These are phyloP conservation scores for Latheticus oryzae DNA, from an alignment of 2,888 invertebrate species.

Conservation along the genomic window DNA sequence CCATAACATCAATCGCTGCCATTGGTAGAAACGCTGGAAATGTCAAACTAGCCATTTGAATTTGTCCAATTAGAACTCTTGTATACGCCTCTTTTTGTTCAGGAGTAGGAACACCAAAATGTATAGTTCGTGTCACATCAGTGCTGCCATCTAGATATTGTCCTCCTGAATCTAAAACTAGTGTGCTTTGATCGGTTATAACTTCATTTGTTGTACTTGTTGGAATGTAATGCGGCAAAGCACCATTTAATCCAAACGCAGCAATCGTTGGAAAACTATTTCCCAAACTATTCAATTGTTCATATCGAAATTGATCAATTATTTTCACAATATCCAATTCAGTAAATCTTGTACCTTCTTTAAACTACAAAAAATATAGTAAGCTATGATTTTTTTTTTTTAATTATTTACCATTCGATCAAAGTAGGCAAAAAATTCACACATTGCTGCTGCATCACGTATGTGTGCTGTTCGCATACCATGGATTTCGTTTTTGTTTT, in stretches of 20 bases:
- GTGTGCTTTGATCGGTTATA: constrained; percentile 81
- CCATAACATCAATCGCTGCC: constrained; percentile 83
- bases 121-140: constrained; percentile 88
- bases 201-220: constrained; percentile 74
- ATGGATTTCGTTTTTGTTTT: constrained; percentile 81
- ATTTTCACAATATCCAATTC: constrained; percentile 79
- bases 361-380: constrained; percentile 50
- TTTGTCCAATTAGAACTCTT: constrained; percentile 80
- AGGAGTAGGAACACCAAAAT: constrained; percentile 82
- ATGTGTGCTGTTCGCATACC: constrained; percentile 90
- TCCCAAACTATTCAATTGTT: constrained; percentile 79
- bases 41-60: constrained; percentile 77
- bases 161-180: constrained; percentile 94
- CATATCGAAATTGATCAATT: constrained; percentile 77
- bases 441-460: constrained; percentile 89
- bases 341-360: constrained; percentile 63
- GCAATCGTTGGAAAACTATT: constrained; percentile 89
- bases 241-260: constrained; percentile 87
- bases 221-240: constrained; percentile 87
- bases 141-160: constrained; percentile 96
- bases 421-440: constrained; percentile 83
- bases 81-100: constrained; percentile 86
- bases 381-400: no score
- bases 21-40: constrained; percentile 80
- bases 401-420: constrained; percentile 76